These are phyloP conservation scores for Diceros bicornis DNA, from an alignment of 2,797 vertebrate species.

Conservation along the genomic window DNA sequence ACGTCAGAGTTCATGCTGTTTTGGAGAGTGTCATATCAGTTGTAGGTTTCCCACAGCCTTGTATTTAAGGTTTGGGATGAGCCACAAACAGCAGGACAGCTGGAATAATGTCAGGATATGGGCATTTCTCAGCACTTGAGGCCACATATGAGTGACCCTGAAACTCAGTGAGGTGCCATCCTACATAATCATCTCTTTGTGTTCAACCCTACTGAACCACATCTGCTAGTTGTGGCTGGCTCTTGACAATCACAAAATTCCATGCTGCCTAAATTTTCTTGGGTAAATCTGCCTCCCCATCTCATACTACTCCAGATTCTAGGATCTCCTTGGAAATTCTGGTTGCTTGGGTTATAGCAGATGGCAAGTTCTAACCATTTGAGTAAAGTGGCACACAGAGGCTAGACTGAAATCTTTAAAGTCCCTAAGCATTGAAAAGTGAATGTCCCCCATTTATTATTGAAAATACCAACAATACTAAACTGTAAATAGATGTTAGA, in stretches of 20 bases:
- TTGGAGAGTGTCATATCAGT: neutral
- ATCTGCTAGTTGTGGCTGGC: neutral
- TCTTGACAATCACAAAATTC: neutral
- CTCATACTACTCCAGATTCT: neutral
- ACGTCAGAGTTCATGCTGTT: neutral
- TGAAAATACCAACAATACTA: constrained; percentile 14
- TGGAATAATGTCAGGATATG: neutral
- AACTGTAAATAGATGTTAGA: neutral
- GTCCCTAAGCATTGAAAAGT: neutral
- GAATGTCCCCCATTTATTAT: neutral
- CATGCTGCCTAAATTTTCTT: neutral
- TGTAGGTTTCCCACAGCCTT: neutral
- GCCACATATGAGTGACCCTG: neutral
- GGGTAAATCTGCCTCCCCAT: no score
- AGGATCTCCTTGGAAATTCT: neutral
- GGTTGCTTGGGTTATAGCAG: neutral
- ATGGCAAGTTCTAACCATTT: neutral
- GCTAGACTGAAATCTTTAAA: neutral
- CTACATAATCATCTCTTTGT: neutral
- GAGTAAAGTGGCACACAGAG: neutral
- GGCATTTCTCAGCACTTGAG: neutral
- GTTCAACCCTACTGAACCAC: neutral
- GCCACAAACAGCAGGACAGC: neutral
- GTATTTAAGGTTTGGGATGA: neutral
- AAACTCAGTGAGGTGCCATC: neutral